Evolutionary conservation across 2,888 invertebrate genomes (phyloP).

Genomic region (Tenthredo mesomela): DNA sequence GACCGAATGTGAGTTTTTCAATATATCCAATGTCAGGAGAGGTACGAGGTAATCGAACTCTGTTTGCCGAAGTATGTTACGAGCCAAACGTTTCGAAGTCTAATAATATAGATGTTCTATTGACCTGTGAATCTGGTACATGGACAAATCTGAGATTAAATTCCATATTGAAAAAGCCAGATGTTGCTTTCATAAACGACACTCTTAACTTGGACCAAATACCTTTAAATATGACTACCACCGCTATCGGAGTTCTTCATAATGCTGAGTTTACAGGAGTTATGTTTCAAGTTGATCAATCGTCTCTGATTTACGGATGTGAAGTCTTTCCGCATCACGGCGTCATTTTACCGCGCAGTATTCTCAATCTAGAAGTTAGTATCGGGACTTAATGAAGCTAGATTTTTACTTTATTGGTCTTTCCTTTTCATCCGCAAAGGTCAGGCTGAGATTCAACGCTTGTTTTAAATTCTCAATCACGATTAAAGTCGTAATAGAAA

Average conservation of each 20-base stretch:
- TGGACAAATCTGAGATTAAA: slow-evolving; percentile 64
- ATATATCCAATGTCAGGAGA: slow-evolving; percentile 80
- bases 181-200: slow-evolving; percentile 63
- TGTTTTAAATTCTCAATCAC: slow-evolving; percentile 60
- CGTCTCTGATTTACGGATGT: slow-evolving; percentile 59
- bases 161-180: slow-evolving; percentile 55
- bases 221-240: slow-evolving; percentile 72
- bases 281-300: slow-evolving; percentile 61
- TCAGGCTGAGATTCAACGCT: slow-evolving; percentile 59
- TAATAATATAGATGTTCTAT: slow-evolving; percentile 67
- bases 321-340: slow-evolving; percentile 60
- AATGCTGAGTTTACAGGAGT: slow-evolving; percentile 63
- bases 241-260: slow-evolving; percentile 59
- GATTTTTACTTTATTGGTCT: not conserved
- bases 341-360: slow-evolving; percentile 63
- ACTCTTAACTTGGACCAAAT: slow-evolving; percentile 70
- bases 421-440: slow-evolving; percentile 53
- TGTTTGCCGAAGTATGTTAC: slow-evolving; percentile 77
- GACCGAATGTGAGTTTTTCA: slow-evolving; percentile 77
- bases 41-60: slow-evolving; percentile 79
- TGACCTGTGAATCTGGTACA: slow-evolving; percentile 72
- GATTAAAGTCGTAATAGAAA: slow-evolving; percentile 61
- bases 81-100: slow-evolving; percentile 64
- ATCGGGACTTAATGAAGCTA: not conserved
- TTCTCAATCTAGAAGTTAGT: slow-evolving; percentile 61